Base-by-base conservation (phyloP, 2,888 invertebrate species). In the Heliconius aoede region DNA sequence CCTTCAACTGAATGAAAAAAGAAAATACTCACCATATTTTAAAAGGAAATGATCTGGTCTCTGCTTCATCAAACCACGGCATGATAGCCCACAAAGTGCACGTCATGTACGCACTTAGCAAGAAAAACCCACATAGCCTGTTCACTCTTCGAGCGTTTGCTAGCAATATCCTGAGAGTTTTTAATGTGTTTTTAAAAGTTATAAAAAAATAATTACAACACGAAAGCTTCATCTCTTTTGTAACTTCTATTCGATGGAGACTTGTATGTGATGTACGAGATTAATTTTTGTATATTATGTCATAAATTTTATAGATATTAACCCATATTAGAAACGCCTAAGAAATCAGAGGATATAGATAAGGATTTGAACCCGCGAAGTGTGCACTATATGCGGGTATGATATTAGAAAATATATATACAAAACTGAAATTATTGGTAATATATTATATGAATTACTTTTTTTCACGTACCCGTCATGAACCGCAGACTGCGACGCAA, bases 31-130 rank as follows among this genome's bases (percentile, higher is more conserved):
- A 91, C 93, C 94, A 93, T 79, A 93, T 92, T 78, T 86, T 88
- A 73, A 93, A 93, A 11, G 93, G 94, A 74, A 92, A 93, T 0
- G 85, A 85, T 74, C 90, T 86, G 1, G 84, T 84, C 8, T 85
- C 89, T 3, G 85, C 84, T 1, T 81, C 83, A 40, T 92, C 91
- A 9, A 93, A 87, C 18, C 93, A 79, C 1, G 94, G 94, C 75
- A 90, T 88, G 77, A 90, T 83, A 1, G 88, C 90, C 94, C 94
- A 94, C 28, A 92, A 82, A 0, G 87, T 86, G 80, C 89, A 88
- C 0, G 92, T 92, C 0, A 87, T 88, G 11, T 85, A 80, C 0
- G 91, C 91, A 61, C 88, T 89, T 15, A 84, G 82, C 76, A 92
- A 74, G 76, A 93, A 92, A 78, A 91, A 88, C 64, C 85, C 77